phyloP scores from a whole-genome alignment of 2,797 vertebrate genomes.

The Peromyscus nudipes region DNA sequence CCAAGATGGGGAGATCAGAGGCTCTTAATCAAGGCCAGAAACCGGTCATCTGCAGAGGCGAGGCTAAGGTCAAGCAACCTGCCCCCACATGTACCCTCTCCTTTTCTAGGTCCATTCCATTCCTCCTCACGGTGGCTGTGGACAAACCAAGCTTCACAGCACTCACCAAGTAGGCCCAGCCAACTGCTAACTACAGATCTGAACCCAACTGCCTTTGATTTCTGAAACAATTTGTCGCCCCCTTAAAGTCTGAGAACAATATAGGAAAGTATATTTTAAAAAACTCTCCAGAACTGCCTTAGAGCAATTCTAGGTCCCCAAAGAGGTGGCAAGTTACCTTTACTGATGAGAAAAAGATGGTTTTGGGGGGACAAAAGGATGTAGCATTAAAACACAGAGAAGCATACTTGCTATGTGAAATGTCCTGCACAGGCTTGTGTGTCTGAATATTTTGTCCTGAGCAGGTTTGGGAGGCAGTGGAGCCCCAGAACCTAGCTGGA shows the following conservation, averaged over 20 bases:
- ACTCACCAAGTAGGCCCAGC: too few relatives aligned
- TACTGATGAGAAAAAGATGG: background rate
- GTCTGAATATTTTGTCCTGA: background rate
- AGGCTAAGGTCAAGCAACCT: background rate
- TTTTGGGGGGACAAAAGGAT: background rate
- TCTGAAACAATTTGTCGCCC: background rate
- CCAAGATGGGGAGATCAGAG: background rate
- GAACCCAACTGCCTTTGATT: background rate
- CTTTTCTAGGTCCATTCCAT: background rate
- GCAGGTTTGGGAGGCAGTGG: background rate
- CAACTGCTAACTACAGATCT: background rate
- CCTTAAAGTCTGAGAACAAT: background rate
- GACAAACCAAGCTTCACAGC: background rate
- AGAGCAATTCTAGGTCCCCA: background rate
- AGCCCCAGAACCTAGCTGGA: background rate
- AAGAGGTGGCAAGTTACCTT: background rate
- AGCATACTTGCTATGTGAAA: background rate
- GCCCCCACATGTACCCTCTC: fast-evolving
- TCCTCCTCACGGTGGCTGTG: background rate
- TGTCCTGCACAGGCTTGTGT: background rate
- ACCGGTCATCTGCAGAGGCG: background rate
- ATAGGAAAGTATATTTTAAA: too few relatives aligned
- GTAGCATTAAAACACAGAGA: background rate
- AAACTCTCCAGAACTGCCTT: background rate
- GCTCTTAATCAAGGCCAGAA: background rate